Evolutionary conservation across 2,888 invertebrate genomes (phyloP), one percentile per base, ranked within the genome.

Genomic region (Horisme vitalbata): DNA sequence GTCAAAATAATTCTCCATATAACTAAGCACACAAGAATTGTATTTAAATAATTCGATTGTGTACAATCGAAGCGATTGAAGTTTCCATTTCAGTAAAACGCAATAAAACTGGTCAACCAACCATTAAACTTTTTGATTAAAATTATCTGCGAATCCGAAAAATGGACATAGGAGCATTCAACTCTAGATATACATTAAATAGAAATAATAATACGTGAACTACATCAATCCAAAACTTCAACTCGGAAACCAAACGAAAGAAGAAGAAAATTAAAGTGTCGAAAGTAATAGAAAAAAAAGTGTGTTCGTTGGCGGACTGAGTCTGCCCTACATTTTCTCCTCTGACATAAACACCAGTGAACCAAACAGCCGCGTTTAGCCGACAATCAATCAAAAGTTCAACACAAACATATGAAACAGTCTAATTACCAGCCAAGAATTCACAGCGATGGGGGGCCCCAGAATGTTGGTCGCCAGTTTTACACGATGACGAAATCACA

Each of bases 391-490:
- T 63, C 63, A 63, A 53, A 51, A 52, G 34, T 45, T 61, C 57
- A 59, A 49, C 56, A 43, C 28, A 44, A 41, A 41, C 41, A 56
- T 30, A 45, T 24, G 23, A 45, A 50, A 59, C 38, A 15, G 54
- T 52, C 55, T 52, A 48, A 45, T 52, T 49, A 41, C 49, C 46
- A 52, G 37, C 31, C 51, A 59, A 52, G 48, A 56, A 45, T 50
- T 5, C 38, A 20, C 10, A 37, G 37, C 35, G 46, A 56, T 53
- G 41, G 31, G 34, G 44, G 30, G 48, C 34, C 43, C 36, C 46
- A 63, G 57, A 61, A 58, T 32, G 49, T 57, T 27, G 52, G 61
- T 61, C 63, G 69, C 63, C 60, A 53, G 52, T 55, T 45, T 53
- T 35, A 33, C 34, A 38, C 12, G 51, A 59, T 63, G 65, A 63